Evolutionary conservation across 2,113 vertebrate species (phyloP).

Genomic region (Columba janthina): DNA sequence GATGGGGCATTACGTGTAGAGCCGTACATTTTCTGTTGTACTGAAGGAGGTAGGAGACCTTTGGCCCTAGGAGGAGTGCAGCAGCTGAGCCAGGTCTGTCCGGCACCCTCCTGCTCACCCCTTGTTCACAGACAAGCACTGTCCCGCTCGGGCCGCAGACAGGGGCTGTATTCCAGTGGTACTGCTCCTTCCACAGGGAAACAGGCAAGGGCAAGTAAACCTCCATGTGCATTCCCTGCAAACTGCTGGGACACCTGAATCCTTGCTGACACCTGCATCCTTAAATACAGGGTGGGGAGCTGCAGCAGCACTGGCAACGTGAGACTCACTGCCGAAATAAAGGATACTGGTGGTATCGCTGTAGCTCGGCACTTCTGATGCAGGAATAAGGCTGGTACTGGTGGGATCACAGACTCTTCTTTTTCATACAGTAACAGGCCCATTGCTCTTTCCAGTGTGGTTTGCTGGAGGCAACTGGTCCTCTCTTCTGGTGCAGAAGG

Average conservation of each 20-base stretch:
- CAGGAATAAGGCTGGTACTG: not conserved
- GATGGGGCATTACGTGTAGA: fast-evolving
- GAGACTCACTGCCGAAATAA: no score
- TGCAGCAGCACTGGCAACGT: not conserved
- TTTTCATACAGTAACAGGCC: not conserved
- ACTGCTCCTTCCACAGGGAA: not conserved
- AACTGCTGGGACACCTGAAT: not conserved
- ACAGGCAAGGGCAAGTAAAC: not conserved
- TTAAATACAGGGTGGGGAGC: not conserved
- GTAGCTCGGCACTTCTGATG: not conserved
- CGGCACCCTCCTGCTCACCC: not conserved
- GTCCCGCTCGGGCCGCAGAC: not conserved
- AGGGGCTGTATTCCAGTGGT: not conserved
- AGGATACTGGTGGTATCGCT: not conserved
- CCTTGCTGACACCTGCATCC: not conserved
- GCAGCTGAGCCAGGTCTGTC: not conserved
- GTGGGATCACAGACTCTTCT: not conserved
- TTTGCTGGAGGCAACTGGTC: not conserved
- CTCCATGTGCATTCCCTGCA: not conserved
- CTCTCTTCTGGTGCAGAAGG: not conserved
- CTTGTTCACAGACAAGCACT: not conserved
- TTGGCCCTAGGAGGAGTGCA: not conserved
- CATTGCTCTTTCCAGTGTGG: not conserved
- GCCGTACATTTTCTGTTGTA: not conserved
- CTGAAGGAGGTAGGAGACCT: not conserved